Evolutionary conservation across 2,888 invertebrate species (phyloP).

Genomic region (Gibbula magus): DNA sequence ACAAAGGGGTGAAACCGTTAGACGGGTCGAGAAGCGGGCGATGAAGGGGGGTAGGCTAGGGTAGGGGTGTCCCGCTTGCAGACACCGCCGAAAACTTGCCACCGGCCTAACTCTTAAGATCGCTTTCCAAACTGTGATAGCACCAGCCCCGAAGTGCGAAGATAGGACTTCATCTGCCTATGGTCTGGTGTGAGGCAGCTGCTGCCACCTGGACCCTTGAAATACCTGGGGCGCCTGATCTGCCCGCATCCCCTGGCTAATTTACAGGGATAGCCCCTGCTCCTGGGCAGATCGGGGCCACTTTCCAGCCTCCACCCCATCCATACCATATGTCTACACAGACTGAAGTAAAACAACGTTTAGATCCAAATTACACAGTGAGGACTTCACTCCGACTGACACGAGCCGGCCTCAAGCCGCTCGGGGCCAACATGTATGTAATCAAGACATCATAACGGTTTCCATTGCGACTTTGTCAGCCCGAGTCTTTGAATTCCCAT

Average conservation of each 20-base stretch:
- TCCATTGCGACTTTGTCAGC: background rate
- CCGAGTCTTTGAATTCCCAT: conserved; percentile 14
- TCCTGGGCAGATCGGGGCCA: background rate
- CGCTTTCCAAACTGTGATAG: conserved; percentile 22
- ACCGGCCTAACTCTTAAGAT: conserved; percentile 21
- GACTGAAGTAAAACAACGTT: background rate
- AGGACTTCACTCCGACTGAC: background rate
- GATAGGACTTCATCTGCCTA: conserved; percentile 13
- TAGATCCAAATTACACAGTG: background rate
- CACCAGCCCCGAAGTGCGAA: conserved; percentile 21
- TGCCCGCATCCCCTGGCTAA: conserved; percentile 45
- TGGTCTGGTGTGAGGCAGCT: conserved; percentile 29
- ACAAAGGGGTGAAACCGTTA: conserved; percentile 43
- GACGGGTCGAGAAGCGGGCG: conserved; percentile 31
- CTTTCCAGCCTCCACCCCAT: background rate
- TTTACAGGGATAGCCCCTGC: conserved; percentile 28
- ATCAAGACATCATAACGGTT: conserved; percentile 18
- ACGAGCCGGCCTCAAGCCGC: background rate
- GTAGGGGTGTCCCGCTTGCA: conserved; percentile 11
- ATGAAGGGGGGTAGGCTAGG: background rate
- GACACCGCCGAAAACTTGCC: conserved; percentile 14
- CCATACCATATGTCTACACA: conserved; percentile 5
- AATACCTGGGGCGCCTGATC: conserved; percentile 35
- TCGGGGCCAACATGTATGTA: background rate
- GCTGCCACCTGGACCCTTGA: conserved; percentile 52